A percentile compares a stretch with the other conserved stretches of the same genome.
These are phyloP conservation scores for Andrena cerasifolii DNA, from an alignment of 1,140 invertebrate genomes.

Conservation along the genomic window DNA sequence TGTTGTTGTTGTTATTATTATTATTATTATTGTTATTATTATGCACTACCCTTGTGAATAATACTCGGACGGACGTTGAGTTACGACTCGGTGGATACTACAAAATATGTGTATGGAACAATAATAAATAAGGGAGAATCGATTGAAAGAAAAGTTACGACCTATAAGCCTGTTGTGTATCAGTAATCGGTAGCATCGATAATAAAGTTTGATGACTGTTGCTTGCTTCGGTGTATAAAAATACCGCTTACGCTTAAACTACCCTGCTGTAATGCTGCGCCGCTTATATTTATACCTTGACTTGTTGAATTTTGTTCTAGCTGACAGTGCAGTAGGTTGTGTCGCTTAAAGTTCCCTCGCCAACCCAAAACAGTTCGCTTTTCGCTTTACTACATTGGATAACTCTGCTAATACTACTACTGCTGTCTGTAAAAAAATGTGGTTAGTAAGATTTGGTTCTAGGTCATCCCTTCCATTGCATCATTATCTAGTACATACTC, in stretches of 20 bases:
- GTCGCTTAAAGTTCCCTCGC: slow-evolving; percentile 78
- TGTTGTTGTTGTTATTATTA: neutral
- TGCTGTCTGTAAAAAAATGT: slow-evolving; percentile 73
- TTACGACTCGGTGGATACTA: too few relatives aligned
- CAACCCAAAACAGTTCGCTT: slow-evolving; percentile 75
- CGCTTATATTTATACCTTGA: slow-evolving; percentile 64
- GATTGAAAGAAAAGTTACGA: slow-evolving; percentile 58
- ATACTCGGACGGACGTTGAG: too few relatives aligned
- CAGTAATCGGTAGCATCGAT: slow-evolving; percentile 55
- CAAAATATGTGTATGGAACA: slow-evolving; percentile 51
- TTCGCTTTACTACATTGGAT: slow-evolving; percentile 80
- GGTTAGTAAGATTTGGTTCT: slow-evolving; percentile 73
- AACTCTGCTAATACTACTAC: slow-evolving; percentile 80
- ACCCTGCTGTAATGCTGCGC: slow-evolving; percentile 52
- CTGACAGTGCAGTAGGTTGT: slow-evolving; percentile 79
- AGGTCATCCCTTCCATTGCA: slow-evolving; percentile 48
- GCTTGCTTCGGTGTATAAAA: slow-evolving; percentile 74
- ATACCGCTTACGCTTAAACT: slow-evolving; percentile 62
- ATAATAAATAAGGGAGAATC: slow-evolving; percentile 65
- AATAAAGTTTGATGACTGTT: slow-evolving; percentile 54
- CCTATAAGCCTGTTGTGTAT: slow-evolving; percentile 12
- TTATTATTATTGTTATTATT: too few relatives aligned
- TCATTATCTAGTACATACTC: slow-evolving; percentile 16
- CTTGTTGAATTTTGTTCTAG: slow-evolving; percentile 79
- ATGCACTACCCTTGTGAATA: too few relatives aligned